Conservation (phyloP, 2,888 invertebrate genomes). For the Pammene aurita region DNA sequence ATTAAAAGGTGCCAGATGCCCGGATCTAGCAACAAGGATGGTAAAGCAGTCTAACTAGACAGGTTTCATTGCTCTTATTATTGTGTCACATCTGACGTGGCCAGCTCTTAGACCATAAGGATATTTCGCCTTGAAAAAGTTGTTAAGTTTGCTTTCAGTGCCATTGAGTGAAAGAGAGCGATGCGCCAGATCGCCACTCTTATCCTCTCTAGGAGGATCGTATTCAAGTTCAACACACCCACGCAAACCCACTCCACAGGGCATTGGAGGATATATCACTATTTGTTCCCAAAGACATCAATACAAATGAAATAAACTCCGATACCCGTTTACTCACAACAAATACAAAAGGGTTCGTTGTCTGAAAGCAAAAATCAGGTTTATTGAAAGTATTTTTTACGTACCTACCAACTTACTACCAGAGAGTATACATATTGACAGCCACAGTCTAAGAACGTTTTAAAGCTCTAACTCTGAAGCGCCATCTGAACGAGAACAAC, state of each 20-base stretch:
- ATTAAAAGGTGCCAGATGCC: too few relatives aligned
- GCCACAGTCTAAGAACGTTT: too few relatives aligned
- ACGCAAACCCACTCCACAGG: neutral
- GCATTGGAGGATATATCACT: neutral
- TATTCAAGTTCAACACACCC: neutral
- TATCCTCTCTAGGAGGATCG: neutral
- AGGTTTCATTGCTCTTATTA: too few relatives aligned
- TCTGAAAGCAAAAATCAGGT: conserved; percentile 1
- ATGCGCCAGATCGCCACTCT: neutral
- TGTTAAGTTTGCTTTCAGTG: too few relatives aligned
- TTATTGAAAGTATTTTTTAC: neutral
- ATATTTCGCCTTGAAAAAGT: too few relatives aligned
- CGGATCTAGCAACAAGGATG: too few relatives aligned
- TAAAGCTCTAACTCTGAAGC: too few relatives aligned
- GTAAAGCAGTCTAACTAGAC: too few relatives aligned
- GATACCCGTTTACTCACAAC: conserved; percentile 8
- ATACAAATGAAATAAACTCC: conserved; percentile 8
- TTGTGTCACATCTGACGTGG: too few relatives aligned
- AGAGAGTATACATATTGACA: too few relatives aligned
- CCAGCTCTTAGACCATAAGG: too few relatives aligned
- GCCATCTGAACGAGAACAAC: too few relatives aligned
- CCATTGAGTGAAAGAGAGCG: neutral
- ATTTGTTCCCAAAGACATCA: conserved; percentile 6
- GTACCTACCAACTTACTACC: neutral
- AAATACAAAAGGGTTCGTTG: conserved; percentile 9